A percentile compares a stretch with the other conserved stretches of the same genome.
Evolutionary conservation across 1,140 invertebrate genomes (phyloP).

Genomic region (Lordiphosa mommai): DNA sequence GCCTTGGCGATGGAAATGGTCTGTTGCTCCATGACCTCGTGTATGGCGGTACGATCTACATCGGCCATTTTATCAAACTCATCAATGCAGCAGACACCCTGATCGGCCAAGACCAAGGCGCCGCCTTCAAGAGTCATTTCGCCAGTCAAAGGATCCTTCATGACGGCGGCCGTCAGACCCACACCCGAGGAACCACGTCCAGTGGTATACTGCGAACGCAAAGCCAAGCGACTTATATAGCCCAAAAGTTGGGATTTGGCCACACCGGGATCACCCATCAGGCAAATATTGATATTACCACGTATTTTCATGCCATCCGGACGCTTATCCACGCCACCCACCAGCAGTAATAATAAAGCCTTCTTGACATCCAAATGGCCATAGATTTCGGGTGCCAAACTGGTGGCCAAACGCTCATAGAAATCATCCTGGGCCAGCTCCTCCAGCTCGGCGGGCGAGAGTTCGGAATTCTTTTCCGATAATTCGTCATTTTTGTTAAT

Average conservation of each 20-base stretch:
- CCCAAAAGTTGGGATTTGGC: constrained; percentile 98
- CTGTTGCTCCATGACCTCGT: constrained; percentile 99
- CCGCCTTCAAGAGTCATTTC: constrained; percentile 99
- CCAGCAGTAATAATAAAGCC: constrained; percentile 93
- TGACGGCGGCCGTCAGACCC: constrained; percentile 97
- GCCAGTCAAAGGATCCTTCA: constrained; percentile 98
- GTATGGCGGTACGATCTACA: constrained; percentile 96
- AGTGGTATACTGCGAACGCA: constrained; percentile 97
- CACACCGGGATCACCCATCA: constrained; percentile 99
- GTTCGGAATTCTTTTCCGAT: constrained; percentile 85
- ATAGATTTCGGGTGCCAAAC: constrained; percentile 99
- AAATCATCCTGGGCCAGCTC: constrained; percentile 91
- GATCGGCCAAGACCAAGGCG: constrained; percentile 98
- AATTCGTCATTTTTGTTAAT: constrained; percentile 92
- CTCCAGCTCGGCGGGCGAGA: constrained; percentile 90
- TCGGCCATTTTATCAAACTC: constrained; percentile 99
- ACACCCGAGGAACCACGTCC: constrained; percentile 97
- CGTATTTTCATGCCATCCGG: constrained; percentile 92
- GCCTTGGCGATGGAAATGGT: constrained; percentile 99
- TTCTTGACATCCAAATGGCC: constrained; percentile 99
- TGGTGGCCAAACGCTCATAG: constrained; percentile 94
- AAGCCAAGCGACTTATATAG: constrained; percentile 96
- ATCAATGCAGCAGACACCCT: constrained; percentile 99
- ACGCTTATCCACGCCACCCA: constrained; percentile 96
- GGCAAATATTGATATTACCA: constrained; percentile 98